Conservation (phyloP, 2,113 vertebrate species). For the Copsychus sechellarum region DNA sequence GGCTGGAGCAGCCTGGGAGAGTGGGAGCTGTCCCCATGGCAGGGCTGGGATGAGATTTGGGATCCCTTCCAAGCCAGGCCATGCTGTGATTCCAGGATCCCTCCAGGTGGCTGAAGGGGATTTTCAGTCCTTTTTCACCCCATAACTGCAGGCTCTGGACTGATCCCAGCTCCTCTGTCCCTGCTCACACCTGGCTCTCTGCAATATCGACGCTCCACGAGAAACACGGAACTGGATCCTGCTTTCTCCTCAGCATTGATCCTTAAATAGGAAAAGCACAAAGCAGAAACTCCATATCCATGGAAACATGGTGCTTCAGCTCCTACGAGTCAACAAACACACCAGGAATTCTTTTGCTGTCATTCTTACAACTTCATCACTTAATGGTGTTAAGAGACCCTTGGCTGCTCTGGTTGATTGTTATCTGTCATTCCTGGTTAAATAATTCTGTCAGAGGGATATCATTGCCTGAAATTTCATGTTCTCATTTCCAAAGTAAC, state of each 20-base stretch:
- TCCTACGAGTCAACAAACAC: constrained; percentile 19
- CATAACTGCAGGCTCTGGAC: not conserved
- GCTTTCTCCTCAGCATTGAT: constrained; percentile 1
- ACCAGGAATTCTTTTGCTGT: constrained; percentile 30
- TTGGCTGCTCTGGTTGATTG: not conserved
- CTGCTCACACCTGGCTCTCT: not conserved
- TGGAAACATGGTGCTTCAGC: constrained; percentile 51
- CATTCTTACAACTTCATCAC: constrained; percentile 3
- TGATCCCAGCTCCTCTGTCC: not conserved
- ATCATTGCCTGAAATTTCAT: not conserved
- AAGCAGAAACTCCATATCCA: constrained; percentile 50
- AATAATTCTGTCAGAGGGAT: not conserved
- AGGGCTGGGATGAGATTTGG: fast-evolving
- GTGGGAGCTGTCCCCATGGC: not conserved
- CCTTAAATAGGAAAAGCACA: constrained; percentile 51
- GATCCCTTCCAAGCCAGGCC: not conserved
- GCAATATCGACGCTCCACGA: not conserved
- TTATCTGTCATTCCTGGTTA: constrained; percentile 7
- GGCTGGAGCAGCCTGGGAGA: not conserved
- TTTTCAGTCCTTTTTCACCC: not conserved
- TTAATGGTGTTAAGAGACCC: constrained; percentile 1
- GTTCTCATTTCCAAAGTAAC: not conserved
- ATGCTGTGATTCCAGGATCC: not conserved
- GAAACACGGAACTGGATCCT: not conserved
- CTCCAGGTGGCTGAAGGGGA: not conserved